phyloP scores from a whole-genome alignment of 2,113 vertebrate species.

The Bufo gargarizans region DNA sequence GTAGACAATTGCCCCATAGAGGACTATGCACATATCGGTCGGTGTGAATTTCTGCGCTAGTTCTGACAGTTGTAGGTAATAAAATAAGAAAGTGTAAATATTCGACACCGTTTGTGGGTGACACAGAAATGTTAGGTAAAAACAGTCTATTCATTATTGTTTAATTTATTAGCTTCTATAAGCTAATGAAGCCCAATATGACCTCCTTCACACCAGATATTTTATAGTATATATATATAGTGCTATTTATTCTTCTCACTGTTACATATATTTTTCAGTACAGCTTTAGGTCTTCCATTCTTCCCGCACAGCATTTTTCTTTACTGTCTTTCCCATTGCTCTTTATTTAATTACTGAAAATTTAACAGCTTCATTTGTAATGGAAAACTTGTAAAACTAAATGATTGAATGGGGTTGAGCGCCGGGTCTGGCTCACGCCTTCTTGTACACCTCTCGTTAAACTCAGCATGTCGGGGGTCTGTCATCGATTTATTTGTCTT shows the following conservation, averaged over 20 bases:
- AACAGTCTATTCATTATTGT: too few relatives aligned
- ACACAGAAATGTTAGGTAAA: not conserved
- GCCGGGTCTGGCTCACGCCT: slow-evolving; percentile 66
- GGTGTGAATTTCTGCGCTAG: too few relatives aligned
- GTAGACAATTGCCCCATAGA: too few relatives aligned
- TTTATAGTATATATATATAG: too few relatives aligned
- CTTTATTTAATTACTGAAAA: slow-evolving; percentile 61
- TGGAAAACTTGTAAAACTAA: slow-evolving; percentile 66
- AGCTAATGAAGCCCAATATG: not conserved
- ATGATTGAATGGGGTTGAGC: slow-evolving; percentile 60
- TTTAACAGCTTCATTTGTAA: slow-evolving; percentile 61
- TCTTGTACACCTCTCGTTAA: slow-evolving; percentile 71
- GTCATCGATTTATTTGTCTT: slow-evolving; percentile 86
- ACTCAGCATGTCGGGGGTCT: slow-evolving; percentile 79
- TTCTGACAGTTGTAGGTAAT: not conserved
- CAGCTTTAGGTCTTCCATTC: not conserved
- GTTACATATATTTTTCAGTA: not conserved
- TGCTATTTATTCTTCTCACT: not conserved
- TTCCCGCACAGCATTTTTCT: not conserved
- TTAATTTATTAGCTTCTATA: too few relatives aligned
- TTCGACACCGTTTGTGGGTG: not conserved
- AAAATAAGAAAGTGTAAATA: not conserved
- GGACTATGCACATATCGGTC: not conserved
- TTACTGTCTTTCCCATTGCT: not conserved
- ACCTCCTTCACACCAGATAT: not conserved